Evolutionary conservation across 2,888 invertebrate species (phyloP).

Genomic region (Andrena dorsata): DNA sequence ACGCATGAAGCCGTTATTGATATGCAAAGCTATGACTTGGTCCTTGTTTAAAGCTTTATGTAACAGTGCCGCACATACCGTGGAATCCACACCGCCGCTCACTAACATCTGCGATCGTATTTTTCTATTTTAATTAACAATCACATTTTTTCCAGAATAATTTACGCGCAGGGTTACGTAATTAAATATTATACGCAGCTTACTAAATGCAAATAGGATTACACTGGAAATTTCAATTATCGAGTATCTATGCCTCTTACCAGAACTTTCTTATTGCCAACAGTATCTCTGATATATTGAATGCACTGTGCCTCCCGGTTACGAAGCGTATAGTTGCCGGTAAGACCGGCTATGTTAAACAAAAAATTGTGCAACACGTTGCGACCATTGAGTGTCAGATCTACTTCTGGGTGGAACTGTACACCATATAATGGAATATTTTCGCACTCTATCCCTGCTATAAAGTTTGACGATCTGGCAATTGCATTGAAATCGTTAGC

Average conservation of each 20-base stretch:
- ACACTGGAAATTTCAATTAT: conserved; percentile 69
- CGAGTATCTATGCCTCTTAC: conserved; percentile 86
- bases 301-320: conserved; percentile 96
- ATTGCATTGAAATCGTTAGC: conserved; percentile 95
- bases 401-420: conserved; percentile 99
- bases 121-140: conserved; percentile 53
- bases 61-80: conserved; percentile 98
- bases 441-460: conserved; percentile 96
- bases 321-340: conserved; percentile 95
- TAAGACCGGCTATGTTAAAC: conserved; percentile 94
- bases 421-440: conserved; percentile 96
- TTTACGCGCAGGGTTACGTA: neutral
- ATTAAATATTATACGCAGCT: conserved; percentile 3
- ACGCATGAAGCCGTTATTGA: conserved; percentile 99
- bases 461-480: conserved; percentile 93
- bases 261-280: conserved; percentile 96
- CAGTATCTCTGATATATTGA: conserved; percentile 95
- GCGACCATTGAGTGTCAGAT: conserved; percentile 96
- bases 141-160: conserved; percentile 20
- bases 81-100: conserved; percentile 99
- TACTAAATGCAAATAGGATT: neutral
- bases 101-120: conserved; percentile 90
- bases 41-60: conserved; percentile 95
- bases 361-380: conserved; percentile 97
- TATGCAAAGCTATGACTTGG: conserved; percentile 98